Base-by-base conservation (phyloP, 2,797 vertebrate genomes). In the Orientallactaga sibirica region DNA sequence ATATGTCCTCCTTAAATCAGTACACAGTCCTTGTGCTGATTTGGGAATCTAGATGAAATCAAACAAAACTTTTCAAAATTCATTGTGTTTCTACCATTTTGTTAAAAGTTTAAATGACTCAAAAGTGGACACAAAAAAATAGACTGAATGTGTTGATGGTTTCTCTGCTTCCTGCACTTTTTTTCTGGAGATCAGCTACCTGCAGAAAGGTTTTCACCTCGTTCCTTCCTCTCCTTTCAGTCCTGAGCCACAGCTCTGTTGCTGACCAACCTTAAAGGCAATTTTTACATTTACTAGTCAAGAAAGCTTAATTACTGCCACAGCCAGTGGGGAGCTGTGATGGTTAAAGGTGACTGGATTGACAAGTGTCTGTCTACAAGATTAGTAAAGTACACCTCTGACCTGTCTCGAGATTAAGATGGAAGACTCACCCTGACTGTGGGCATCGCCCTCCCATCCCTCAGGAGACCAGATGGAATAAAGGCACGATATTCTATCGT, bases 51-150 rank as follows among this genome's bases (percentile, higher is more conserved):
- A 33, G 4, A 33, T 8, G 2, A 81, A 90, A 19, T 71, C 12
- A 41, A 91, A 74, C 7, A 25, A 79, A 76, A 16, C 27, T 84
- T 68, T 58, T 62, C 52, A 75, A 4, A 7, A 7, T 87, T 75
- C 7, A 12, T 7, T n/a, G 12, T 18, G 7, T 77, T 88, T 78
- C 58, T 29, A 61, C 58, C 19, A 8, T 22, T 67, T 76, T 62
- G 52, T 84, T 29, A 68, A 55, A 89, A 33, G 43, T 81, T 77
- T 76, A 86, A 82, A 55, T 33, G 58, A 90, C 43, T 94, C 62
- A 62, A 70, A 88, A 78, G 9, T 14, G 55, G n/a, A 48, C 66
- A 67, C 22, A 20, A 61, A 62, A 25, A 67, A 25, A 41, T 37
- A 67, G 61, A 48, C 19, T n/a, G 12, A 61, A 67, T 29, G 25